Evolutionary conservation across 2,113 vertebrate species (phyloP), one percentile per base, ranked within the genome.

Genomic region (Chloropsis hardwickii): DNA sequence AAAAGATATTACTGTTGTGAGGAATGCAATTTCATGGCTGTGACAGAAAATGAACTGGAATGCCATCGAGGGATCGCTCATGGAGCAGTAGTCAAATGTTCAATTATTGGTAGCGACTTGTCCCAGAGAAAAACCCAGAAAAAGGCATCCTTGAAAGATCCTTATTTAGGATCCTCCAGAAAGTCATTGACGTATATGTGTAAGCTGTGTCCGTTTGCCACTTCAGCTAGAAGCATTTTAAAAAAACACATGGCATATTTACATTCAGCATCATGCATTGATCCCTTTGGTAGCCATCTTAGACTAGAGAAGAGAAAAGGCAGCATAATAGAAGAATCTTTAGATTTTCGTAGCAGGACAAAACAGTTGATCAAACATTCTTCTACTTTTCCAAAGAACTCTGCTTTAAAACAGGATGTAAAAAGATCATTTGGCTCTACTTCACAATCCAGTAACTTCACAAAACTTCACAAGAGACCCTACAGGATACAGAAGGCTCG

Each of bases 1-100:
- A 99, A 98, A 97, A 98, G 99, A 90, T 99, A 99, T 58, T 98
- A 99, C 87, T 98, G 98, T 93, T 99, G 98, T 93, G 98, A 99
- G 77, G 98, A 99, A 87, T 99, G 98, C 94, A 98, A 98, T 97
- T 98, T 98, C 92, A 98, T 98, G 97, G 98, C 98, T 51, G 98
- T 98, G 88, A 98, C 98, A 40, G 98, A 98, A 97, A 98, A 97
- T 90, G 98, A 98, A 89, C 96, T 99, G 94, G 98, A 99, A 97
- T 98, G 98, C 79, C 99, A 99, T 94, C 96, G 98, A 90, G 98
- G 97, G 65, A 97, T 98, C 3, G 97, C 98, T 96, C 99, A 99
- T 88, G 98, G 98, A 81, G 97, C 98, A 54, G 97, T 97, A 72
- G 98, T 98, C 92, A 98, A 98, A 86, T 98, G 97, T 88, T 97